These are phyloP conservation scores for Parnassius mnemosyne DNA, from an alignment of 2,888 invertebrate species.

Conservation along the genomic window DNA sequence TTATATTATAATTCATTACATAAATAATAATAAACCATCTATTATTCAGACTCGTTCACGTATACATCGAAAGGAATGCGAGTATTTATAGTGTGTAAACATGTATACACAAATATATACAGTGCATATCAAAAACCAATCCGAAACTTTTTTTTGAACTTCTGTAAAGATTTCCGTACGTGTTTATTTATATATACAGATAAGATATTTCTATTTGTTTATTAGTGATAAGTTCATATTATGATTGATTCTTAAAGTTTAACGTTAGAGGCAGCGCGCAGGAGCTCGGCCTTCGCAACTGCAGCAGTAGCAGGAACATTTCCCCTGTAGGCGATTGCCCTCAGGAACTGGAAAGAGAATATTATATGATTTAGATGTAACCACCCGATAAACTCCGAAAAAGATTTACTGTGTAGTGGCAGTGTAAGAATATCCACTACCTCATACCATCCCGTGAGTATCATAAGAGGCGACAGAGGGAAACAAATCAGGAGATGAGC, in stretches of 20 bases:
- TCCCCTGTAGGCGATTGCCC: constrained; percentile 37
- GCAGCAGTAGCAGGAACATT: constrained; percentile 39
- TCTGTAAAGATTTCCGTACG: too few species aligned
- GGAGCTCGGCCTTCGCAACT: constrained; percentile 42
- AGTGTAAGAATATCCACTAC: too few species aligned
- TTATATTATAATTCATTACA: neutral
- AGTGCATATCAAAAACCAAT: neutral
- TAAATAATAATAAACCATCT: too few species aligned
- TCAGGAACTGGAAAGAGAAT: constrained; percentile 46
- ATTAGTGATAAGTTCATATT: too few species aligned
- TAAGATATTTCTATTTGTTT: constrained; percentile 31
- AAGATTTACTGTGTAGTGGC: too few species aligned
- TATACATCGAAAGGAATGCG: neutral
- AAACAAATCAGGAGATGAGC: too few species aligned
- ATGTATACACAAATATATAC: constrained; percentile 4
- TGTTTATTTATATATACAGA: constrained; percentile 32
- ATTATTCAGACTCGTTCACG: too few species aligned
- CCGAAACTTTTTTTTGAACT: neutral
- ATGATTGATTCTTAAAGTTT: constrained; percentile 30
- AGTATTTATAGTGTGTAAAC: neutral
- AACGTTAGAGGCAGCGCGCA: constrained; percentile 29
- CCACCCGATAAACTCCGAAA: too few species aligned
- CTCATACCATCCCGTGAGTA: too few species aligned
- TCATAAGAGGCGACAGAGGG: too few species aligned
- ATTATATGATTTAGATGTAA: neutral